Percentiles rank a stretch among this genome's conserved stretches.
Evolutionary conservation across 2,797 vertebrate species (phyloP).

Genomic region (Acestrorhynchus altus): DNA sequence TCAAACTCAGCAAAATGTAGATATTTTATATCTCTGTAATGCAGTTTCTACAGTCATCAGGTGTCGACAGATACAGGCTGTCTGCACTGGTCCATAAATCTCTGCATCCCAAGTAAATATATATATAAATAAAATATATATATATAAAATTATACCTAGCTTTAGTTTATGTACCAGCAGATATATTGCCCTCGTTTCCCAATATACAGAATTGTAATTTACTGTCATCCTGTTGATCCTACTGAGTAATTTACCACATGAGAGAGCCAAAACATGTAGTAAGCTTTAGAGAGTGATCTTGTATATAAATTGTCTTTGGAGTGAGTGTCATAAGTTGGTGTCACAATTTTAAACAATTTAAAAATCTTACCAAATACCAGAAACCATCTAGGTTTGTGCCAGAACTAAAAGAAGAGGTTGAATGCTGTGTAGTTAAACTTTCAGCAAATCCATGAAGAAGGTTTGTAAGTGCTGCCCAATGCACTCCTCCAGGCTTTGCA

Average conservation of each 20-base stretch:
- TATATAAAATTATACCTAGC: too few relatives aligned
- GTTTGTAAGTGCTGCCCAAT: slow-evolving; percentile 72
- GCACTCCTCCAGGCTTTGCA: slow-evolving; percentile 70
- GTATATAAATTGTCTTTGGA: neutral
- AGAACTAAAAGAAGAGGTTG: slow-evolving; percentile 63
- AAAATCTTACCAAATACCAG: slow-evolving; percentile 55
- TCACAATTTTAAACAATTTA: too few relatives aligned
- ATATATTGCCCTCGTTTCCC: neutral
- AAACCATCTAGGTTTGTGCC: slow-evolving; percentile 65
- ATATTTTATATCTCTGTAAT: too few relatives aligned
- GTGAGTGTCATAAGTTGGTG: neutral
- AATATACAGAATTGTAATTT: neutral
- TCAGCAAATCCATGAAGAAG: slow-evolving; percentile 68
- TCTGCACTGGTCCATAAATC: too few relatives aligned
- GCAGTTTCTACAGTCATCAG: too few relatives aligned
- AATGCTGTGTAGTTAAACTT: slow-evolving; percentile 77
- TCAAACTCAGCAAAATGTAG: too few relatives aligned
- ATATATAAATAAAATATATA: too few relatives aligned
- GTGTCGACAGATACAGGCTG: too few relatives aligned
- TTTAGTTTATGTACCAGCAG: neutral
- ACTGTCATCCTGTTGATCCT: neutral
- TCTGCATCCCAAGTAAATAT: too few relatives aligned
- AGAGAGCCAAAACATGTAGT: neutral
- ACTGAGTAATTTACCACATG: neutral
- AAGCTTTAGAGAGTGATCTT: neutral